Conservation (phyloP, 1,140 invertebrate species). For the Neodiprion virginianus region DNA sequence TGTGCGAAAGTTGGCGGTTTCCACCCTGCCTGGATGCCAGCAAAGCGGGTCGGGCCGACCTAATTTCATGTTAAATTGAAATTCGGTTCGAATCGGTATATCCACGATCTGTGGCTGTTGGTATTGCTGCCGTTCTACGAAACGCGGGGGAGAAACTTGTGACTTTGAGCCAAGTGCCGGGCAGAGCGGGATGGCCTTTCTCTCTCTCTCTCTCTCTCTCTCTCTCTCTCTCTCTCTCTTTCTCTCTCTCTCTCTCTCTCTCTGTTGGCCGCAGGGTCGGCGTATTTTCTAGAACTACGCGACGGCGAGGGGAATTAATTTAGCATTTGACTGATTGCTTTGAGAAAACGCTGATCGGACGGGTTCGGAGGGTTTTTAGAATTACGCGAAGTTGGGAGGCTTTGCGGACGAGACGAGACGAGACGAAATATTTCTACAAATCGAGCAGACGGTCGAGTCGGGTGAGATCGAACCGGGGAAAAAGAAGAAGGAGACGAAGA, state of each 20-base stretch:
- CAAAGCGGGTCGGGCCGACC: too few species aligned
- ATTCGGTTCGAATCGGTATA: too few species aligned
- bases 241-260: neutral
- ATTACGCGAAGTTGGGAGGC: neutral
- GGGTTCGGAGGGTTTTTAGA: neutral
- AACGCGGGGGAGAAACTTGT: too few species aligned
- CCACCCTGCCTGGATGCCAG: too few species aligned
- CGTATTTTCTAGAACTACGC: too few species aligned
- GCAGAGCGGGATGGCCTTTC: constrained; percentile 25
- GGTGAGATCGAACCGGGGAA: neutral
- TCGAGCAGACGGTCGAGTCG: neutral
- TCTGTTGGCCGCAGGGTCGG: too few species aligned
- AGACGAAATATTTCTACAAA: neutral
- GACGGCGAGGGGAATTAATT: too few species aligned
- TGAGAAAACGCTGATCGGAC: neutral
- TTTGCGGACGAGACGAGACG: neutral
- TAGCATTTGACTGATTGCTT: neutral
- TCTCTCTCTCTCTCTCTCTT: constrained; percentile 12
- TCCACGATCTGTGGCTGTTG: too few species aligned
- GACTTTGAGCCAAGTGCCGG: too few species aligned
- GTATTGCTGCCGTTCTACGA: too few species aligned
- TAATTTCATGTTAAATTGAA: too few species aligned
- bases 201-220: constrained; percentile 15
- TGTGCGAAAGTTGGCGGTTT: too few species aligned
- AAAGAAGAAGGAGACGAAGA: neutral